Percentiles rank a stretch among this genome's conserved stretches.
These are phyloP conservation scores for Carposina sasakii DNA, from an alignment of 1,140 invertebrate species.

Conservation along the genomic window DNA sequence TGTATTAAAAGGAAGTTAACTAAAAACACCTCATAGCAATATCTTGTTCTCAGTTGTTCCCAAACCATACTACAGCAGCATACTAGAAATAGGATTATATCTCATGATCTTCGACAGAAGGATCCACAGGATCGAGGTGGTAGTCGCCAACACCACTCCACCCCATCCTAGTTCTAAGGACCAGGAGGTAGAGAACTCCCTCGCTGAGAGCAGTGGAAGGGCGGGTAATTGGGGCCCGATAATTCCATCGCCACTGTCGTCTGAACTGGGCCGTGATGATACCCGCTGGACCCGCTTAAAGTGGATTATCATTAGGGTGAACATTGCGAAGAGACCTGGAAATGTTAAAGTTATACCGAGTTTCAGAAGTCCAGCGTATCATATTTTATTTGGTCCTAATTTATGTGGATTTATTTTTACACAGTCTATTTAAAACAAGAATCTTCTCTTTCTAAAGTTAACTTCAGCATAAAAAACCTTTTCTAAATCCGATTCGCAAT, in stretches of 20 bases:
- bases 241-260: slow-evolving; percentile 81
- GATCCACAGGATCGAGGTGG: slow-evolving; percentile 88
- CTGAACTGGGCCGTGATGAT: slow-evolving; percentile 73
- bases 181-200: slow-evolving; percentile 86
- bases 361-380: too few relatives aligned
- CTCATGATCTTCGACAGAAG: slow-evolving; percentile 91
- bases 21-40: too few relatives aligned
- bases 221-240: slow-evolving; percentile 70
- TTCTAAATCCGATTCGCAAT: too few relatives aligned
- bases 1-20: too few relatives aligned
- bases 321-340: slow-evolving; percentile 89
- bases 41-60: too few relatives aligned
- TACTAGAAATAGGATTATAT: slow-evolving; percentile 85
- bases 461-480: too few relatives aligned
- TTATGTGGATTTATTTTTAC: too few relatives aligned
- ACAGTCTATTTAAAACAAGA: too few relatives aligned
- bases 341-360: too few relatives aligned
- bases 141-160: slow-evolving; percentile 83
- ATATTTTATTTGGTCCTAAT: too few relatives aligned
- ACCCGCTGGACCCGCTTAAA: slow-evolving; percentile 83
- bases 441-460: too few relatives aligned
- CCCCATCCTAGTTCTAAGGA: slow-evolving; percentile 88
- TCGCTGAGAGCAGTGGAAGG: slow-evolving; percentile 72
- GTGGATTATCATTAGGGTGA: slow-evolving; percentile 91
- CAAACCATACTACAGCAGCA: slow-evolving; percentile 78